Evolutionary conservation across 2,797 vertebrate genomes (phyloP).

Genomic region (Chromobotia macracanthus): DNA sequence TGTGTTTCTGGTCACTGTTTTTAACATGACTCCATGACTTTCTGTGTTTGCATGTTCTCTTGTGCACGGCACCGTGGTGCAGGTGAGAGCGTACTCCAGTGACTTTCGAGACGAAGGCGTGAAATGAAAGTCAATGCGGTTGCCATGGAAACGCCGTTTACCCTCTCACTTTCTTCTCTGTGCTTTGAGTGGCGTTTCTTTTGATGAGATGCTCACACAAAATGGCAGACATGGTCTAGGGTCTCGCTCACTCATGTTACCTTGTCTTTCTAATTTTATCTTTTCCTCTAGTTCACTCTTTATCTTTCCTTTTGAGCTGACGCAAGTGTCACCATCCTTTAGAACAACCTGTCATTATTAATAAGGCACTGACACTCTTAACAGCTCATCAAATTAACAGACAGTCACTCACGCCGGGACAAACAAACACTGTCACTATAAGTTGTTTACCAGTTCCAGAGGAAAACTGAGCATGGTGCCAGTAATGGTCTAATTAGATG

Average conservation of each 20-base stretch:
- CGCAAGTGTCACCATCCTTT: conserved; percentile 25
- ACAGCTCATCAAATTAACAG: conserved; percentile 30
- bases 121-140: conserved; percentile 72
- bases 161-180: conserved; percentile 45
- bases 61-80: neutral
- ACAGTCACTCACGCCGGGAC: conserved; percentile 8
- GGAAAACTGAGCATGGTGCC: conserved; percentile 14
- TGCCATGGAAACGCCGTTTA: conserved; percentile 73
- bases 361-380: conserved; percentile 8
- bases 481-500: conserved; percentile 38
- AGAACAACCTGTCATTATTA: conserved; percentile 30
- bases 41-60: conserved; percentile 28
- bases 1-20: neutral
- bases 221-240: conserved; percentile 54
- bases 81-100: conserved; percentile 54
- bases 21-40: conserved; percentile 9
- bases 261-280: neutral
- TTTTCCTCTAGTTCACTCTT: neutral
- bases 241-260: conserved; percentile 23
- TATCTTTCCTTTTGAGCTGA: conserved; percentile 7
- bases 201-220: conserved; percentile 57
- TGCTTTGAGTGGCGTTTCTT: conserved; percentile 53
- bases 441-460: conserved; percentile 36
- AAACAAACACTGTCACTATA: conserved; percentile 17
- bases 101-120: conserved; percentile 60